Percentiles rank a stretch among this genome's conserved stretches.
Conservation (phyloP, 2,888 invertebrate genomes). For the Dynastes maya region DNA sequence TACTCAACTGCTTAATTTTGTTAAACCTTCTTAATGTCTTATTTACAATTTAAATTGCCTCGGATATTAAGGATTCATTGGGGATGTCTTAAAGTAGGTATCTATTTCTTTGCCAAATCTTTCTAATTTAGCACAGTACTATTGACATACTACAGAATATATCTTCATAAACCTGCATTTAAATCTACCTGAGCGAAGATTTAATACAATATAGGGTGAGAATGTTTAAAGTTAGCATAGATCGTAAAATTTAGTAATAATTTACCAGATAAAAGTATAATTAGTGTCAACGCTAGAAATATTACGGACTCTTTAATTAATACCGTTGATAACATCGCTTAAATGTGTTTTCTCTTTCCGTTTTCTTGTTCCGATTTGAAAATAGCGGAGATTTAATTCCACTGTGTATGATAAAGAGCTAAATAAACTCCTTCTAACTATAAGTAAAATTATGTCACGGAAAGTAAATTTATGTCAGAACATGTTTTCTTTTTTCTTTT, state of each 20-base stretch:
- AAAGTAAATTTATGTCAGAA: not conserved
- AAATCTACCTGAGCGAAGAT: not conserved
- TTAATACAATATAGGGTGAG: not conserved
- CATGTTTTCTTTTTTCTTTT: too few relatives aligned
- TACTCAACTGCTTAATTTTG: too few relatives aligned
- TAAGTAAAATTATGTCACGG: not conserved
- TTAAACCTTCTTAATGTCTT: too few relatives aligned
- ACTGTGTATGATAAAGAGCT: not conserved
- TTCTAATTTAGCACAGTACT: not conserved
- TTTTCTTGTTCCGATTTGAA: slow-evolving; percentile 9
- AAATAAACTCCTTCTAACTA: slow-evolving; percentile 13
- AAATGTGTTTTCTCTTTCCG: slow-evolving; percentile 30
- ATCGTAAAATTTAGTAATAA: slow-evolving; percentile 29
- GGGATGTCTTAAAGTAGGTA: too few relatives aligned
- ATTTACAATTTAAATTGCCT: too few relatives aligned
- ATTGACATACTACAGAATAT: too few relatives aligned
- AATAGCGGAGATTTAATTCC: slow-evolving; percentile 24
- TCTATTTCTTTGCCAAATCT: too few relatives aligned
- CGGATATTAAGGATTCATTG: too few relatives aligned
- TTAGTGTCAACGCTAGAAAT: slow-evolving; percentile 27
- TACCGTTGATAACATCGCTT: slow-evolving; percentile 19
- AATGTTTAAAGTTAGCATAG: slow-evolving; percentile 24
- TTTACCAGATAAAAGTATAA: slow-evolving; percentile 39
- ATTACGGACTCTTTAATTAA: slow-evolving; percentile 29
- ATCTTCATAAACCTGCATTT: not conserved